Conservation (phyloP, 2,113 vertebrate species). For the Melanotaenia duboulayi region DNA sequence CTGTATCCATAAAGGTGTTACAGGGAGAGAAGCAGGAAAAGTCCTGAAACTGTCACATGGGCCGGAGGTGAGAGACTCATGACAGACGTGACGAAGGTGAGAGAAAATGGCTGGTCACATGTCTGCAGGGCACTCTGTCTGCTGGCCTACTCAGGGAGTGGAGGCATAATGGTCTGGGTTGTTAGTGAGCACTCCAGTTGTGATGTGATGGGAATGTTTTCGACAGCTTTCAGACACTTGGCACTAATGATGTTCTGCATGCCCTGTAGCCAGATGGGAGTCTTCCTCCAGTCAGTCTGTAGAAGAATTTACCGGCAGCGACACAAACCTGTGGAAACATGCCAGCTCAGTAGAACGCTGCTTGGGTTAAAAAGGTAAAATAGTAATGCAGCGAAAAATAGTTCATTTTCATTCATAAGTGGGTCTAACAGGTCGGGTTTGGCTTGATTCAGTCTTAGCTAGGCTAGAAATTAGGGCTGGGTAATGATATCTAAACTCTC, state of each 20-base stretch:
- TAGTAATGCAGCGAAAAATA: neutral
- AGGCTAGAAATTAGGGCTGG: too few relatives aligned
- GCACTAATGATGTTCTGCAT: conserved; percentile 73
- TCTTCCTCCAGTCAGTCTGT: conserved; percentile 41
- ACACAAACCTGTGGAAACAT: conserved; percentile 32
- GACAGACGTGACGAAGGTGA: conserved; percentile 27
- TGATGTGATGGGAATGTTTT: conserved; percentile 68
- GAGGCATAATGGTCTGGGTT: conserved; percentile 62
- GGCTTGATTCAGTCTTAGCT: too few relatives aligned
- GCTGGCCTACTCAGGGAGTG: conserved; percentile 28
- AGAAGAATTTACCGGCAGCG: conserved; percentile 55
- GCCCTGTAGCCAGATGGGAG: conserved; percentile 58
- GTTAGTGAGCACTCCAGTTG: conserved; percentile 70
- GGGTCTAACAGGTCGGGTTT: too few relatives aligned
- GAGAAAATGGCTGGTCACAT: conserved; percentile 51
- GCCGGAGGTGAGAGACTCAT: conserved; percentile 24
- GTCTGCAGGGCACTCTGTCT: conserved; percentile 53
- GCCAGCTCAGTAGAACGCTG: conserved; percentile 35
- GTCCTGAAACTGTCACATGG: conserved; percentile 38
- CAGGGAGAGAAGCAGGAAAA: neutral
- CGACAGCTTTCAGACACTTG: conserved; percentile 77
- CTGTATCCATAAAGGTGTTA: conserved; percentile 14
- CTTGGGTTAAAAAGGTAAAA: conserved; percentile 3
- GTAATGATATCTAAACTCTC: too few relatives aligned
- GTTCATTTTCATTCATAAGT: too few relatives aligned